Base-by-base conservation (phyloP, 2,797 vertebrate species). In the Dendrocincla tyrannina region DNA sequence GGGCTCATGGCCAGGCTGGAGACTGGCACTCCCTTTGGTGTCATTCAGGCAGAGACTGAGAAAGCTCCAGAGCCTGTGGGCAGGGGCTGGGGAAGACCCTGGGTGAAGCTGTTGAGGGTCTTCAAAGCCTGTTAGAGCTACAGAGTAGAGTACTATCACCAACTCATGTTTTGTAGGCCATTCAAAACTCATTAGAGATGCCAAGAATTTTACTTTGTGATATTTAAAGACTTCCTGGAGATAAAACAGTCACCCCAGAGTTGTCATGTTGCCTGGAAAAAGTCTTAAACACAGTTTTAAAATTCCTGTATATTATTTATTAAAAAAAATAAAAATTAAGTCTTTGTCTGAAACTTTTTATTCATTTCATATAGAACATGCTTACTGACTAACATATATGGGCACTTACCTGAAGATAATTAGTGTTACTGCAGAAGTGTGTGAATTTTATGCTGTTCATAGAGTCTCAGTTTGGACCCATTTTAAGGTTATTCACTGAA, bases 401-500 rank as follows among this genome's bases (percentile, higher is more conserved):
- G 80, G 39, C 63, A 79, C 79, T 77, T 94, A 82, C 8, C 66
- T 88, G 60, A 92, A 93, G 66, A 39, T 77, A 92, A 80, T 96
- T 88, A 90, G 55, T 66, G 64, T 88, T 85, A 85, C 58, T 76
- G 79, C 53, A 79, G 23, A 78, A 93, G 46, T 25, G 33, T 93
- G 79, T 73, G 76, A 85, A 80, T 91, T 94, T 90, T 68, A 39
- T 69, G 58, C 35, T 86, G n/a, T 28, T 89, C 24, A 60, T 23
- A 72, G 58, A 87, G 37, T 63, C 44, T 94, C 33, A 63, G 32
- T 87, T 62, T 90, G 55, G 37, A 89, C 35, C 75, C 44, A 68
- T 85, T 92, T 75, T 89, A 79, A 87, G 63, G n/a, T 89, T 88
- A 94, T 88, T 88, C 80, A 79, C 53, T 81, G 78, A 89, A 91